Evolutionary conservation across 2,888 invertebrate species (phyloP).

Genomic region (Augiades crinisus): DNA sequence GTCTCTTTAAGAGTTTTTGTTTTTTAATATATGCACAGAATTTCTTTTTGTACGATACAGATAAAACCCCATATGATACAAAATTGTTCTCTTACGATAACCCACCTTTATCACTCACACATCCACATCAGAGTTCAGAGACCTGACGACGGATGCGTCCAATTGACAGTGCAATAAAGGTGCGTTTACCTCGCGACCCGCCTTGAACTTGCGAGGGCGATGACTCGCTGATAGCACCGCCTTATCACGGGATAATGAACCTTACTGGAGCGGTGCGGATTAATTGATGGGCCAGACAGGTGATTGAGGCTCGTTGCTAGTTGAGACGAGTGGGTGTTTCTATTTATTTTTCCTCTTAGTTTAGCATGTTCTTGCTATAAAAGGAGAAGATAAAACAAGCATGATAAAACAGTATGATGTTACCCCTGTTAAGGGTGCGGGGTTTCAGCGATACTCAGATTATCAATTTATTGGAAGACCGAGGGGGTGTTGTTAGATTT

Average conservation of each 20-base stretch:
- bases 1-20: no score
- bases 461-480: no score
- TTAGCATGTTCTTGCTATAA: background rate
- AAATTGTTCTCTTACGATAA: slow-evolving; percentile 3
- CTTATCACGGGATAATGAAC: slow-evolving; percentile 28
- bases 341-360: background rate
- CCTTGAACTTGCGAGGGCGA: slow-evolving; percentile 61
- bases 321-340: background rate
- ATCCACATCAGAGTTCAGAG: slow-evolving; percentile 43
- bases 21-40: no score
- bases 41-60: no score
- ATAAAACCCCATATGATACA: background rate
- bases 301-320: slow-evolving; percentile 14
- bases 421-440: no score
- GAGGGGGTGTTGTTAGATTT: no score
- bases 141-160: slow-evolving; percentile 57
- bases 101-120: slow-evolving; percentile 39
- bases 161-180: slow-evolving; percentile 67
- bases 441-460: no score
- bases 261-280: slow-evolving; percentile 26
- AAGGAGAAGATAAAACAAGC: no score
- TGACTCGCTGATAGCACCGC: slow-evolving; percentile 24
- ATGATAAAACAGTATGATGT: no score
- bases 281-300: slow-evolving; percentile 28
- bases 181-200: slow-evolving; percentile 65